Base-by-base conservation (phyloP, 2,888 invertebrate species). In the Drosophila flavopinicola region DNA sequence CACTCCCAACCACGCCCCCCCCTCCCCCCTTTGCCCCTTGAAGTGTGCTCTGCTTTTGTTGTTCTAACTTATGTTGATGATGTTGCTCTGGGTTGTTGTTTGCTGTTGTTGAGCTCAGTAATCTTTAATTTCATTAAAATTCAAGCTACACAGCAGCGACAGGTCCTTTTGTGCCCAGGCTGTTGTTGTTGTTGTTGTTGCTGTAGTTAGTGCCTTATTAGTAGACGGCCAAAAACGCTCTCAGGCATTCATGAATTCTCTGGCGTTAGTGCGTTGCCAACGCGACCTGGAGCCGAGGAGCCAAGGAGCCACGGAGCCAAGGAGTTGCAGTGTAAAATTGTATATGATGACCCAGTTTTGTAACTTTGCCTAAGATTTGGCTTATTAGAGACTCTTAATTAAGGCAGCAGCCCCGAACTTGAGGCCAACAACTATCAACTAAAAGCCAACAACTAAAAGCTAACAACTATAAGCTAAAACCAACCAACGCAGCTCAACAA, bases 71-170 rank as follows among this genome's bases (percentile, higher is more conserved):
- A 61, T 49, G 45, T 66, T 54, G 60, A 61, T 47, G 35, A 51
- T 61, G 37, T 25, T 60, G 66, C 17, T 29, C 48, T 9, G 58
- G 23, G 3, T 44, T 29, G 25, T 11, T 63, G 23, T 37, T 30
- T 42, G 24, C 27, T 49, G 57, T 13, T 52, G 47, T 35, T 59
- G 66, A 76, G 80, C 79, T 82, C 60, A 73, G 77, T 75, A 75
- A 83, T 79, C 61, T 80, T 75, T 75, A 79, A 83, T 79, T 82
- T 83, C 73, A 83, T 80, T 83, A 78, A 79, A 79, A 80, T 75
- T 73, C 73, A 70, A 73, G 69, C 57, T 35, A 54, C 66, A 53
- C 66, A 41, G 30, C 47, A 61, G 56, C 66, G 69, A 73, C 63
- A 66, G 54, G 54, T 57, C 48, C 60, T 71, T 33, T 56, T 71